Base-by-base conservation (phyloP, 2,888 invertebrate species). In the Lasioglossum morio region DNA sequence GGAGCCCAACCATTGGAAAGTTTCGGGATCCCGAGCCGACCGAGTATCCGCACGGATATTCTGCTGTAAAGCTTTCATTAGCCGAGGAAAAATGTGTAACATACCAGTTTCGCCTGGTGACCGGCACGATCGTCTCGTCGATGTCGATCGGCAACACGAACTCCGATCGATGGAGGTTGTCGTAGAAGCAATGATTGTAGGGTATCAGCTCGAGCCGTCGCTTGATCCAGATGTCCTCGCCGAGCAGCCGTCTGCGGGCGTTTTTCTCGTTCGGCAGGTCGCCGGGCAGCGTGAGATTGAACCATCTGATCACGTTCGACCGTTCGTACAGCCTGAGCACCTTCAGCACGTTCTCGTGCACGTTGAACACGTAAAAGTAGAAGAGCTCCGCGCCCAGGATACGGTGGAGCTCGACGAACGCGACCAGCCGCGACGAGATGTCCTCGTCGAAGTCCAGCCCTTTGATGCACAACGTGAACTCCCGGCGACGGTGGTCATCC, bases 111-210 rank as follows among this genome's bases (percentile, higher is more conserved):
- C 95, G 93, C 40, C 96, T 96, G 87, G 95, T 95, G 93, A 96
- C 96, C 30, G 98, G 98, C 79, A 98, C 96, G 81, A 98, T 96
- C 75, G 97, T 95, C 95, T 98, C 98, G 94, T 98, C 98, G 72
- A 97, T 96, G 93, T 98, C 98, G 89, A 98, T 95, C 16, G 97
- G 97, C 46, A 97, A 95, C 30, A 97, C 95, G 93, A 96, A 97
- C 91, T 96, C 96, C 63, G 97, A 97, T 87, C 96, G 95, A 90
- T 96, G 95, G 77, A 97, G 95, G 95, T 97, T 97, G 93, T 97
- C 96, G 94, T 98, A 97, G 84, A 98, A 96, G 93, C 98, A 98
- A 94, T 97, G 97, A 94, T 98, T 98, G 94, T 98, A 98, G 0
- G 97, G 96, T 86, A 98, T 96, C 53, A 98, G 95, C 93, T 98